Evolutionary conservation across 2,797 vertebrate species (phyloP).

Genomic region (Eurystomus glaucurus): DNA sequence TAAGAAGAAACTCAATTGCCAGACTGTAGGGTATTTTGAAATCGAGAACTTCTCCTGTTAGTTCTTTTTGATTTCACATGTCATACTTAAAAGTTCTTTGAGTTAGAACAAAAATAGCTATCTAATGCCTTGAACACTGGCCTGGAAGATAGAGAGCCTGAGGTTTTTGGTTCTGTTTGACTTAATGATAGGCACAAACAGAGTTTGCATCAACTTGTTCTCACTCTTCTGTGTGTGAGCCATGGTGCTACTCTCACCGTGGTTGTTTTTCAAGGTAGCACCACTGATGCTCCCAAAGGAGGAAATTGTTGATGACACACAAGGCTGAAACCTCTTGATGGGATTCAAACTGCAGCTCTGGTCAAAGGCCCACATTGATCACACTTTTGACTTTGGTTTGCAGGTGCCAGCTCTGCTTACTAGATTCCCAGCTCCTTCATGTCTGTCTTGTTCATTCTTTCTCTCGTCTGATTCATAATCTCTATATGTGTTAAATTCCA

Average conservation of each 20-base stretch:
- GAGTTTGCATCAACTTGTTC: neutral
- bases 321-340: neutral
- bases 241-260: neutral
- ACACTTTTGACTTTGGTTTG: neutral
- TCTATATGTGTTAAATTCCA: neutral
- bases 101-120: slow-evolving; percentile 65
- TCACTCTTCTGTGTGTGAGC: neutral
- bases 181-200: slow-evolving; percentile 57
- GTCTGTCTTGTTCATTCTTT: neutral
- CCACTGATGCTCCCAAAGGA: neutral
- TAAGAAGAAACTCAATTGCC: slow-evolving; percentile 71
- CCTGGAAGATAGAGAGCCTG: slow-evolving; percentile 2
- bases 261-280: neutral
- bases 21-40: slow-evolving; percentile 75
- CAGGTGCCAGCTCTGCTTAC: neutral
- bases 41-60: slow-evolving; percentile 71
- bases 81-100: slow-evolving; percentile 53
- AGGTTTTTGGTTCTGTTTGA: slow-evolving; percentile 20
- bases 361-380: neutral
- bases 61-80: slow-evolving; percentile 63
- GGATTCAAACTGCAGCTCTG: neutral
- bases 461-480: neutral
- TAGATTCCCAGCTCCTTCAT: neutral
- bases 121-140: slow-evolving; percentile 42
- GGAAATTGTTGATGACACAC: neutral